Conservation (phyloP, 2,113 vertebrate species). For the Callithrix jacchus region DNA sequence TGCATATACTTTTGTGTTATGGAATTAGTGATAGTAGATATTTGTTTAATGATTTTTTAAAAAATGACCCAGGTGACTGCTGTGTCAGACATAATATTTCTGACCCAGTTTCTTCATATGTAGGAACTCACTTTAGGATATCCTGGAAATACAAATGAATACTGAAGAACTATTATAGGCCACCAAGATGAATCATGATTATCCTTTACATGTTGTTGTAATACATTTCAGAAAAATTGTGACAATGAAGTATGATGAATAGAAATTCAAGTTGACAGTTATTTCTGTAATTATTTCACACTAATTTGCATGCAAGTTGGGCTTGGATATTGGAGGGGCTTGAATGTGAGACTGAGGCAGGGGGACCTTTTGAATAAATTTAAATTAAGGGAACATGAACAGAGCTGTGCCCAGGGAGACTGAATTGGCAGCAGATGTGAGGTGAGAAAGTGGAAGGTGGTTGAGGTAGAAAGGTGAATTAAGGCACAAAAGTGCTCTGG, state of each 20-base stretch:
- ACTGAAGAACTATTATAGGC: not conserved
- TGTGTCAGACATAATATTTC: not conserved
- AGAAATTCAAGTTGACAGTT: not conserved
- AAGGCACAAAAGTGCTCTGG: not conserved
- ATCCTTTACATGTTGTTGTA: not conserved
- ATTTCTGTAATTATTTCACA: not conserved
- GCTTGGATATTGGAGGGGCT: not conserved
- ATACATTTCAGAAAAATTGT: not conserved
- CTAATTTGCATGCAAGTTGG: not conserved
- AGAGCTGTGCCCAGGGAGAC: not conserved
- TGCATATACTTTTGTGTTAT: not conserved
- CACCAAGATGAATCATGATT: not conserved
- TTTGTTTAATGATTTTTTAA: not conserved
- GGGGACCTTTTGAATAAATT: not conserved
- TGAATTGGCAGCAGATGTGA: not conserved
- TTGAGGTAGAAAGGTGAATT: not conserved
- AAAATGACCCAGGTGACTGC: not conserved
- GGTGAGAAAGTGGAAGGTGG: not conserved
- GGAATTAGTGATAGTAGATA: not conserved
- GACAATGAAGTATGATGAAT: not conserved
- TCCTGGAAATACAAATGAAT: not conserved
- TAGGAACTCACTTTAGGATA: not conserved
- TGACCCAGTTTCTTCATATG: not conserved
- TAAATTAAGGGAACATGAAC: not conserved
- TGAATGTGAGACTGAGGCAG: not conserved